Conservation (phyloP, 2,888 invertebrate species). For the Augochlorella aurata region DNA sequence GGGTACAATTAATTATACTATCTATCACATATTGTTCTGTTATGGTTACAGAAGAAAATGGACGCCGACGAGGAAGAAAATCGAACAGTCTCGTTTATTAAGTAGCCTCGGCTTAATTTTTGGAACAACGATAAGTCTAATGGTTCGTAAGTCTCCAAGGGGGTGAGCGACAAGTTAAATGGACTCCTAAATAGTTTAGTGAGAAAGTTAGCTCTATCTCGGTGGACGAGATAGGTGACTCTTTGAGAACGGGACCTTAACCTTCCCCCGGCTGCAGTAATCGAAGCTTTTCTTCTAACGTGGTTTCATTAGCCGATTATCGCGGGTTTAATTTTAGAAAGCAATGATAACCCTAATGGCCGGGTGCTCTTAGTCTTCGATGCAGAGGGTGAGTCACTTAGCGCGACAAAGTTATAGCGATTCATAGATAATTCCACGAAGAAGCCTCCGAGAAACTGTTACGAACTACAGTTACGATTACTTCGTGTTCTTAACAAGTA, state of each 20-base stretch:
- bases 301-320: constrained; percentile 11
- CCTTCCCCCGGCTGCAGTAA: background rate
- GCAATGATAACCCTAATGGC: constrained; percentile 12
- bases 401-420: background rate
- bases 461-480: background rate
- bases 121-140: background rate
- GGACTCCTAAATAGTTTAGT: background rate
- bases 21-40: too few species aligned
- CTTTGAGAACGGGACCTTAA: background rate
- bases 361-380: constrained; percentile 6
- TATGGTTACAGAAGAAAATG: too few species aligned
- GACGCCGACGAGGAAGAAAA: too few species aligned
- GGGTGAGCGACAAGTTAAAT: background rate
- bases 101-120: background rate
- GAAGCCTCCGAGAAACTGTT: background rate
- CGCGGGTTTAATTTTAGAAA: constrained; percentile 15
- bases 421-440: background rate
- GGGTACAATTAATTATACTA: background rate
- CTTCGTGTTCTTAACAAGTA: background rate
- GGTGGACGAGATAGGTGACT: background rate
- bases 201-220: constrained; percentile 5
- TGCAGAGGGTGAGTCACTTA: constrained; percentile 9
- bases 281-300: constrained; percentile 11
- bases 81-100: too few species aligned
- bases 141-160: background rate